Evolutionary conservation across 2,797 vertebrate species (phyloP).

Genomic region (Oreortyx pictus): DNA sequence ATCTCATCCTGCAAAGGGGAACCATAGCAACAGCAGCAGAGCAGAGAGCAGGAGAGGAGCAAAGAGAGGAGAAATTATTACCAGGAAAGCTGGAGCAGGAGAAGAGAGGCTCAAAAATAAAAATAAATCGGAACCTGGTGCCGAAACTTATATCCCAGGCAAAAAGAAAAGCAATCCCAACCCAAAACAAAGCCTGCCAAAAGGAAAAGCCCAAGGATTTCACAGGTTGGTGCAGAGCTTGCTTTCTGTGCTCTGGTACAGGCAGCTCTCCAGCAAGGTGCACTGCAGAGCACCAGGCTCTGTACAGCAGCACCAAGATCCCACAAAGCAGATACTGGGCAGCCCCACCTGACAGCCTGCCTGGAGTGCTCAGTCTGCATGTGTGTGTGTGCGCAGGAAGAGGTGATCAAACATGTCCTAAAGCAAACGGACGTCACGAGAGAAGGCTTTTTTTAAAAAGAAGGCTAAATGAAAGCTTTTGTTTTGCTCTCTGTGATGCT

Average conservation of each 20-base stretch:
- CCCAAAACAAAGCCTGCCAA: constrained; percentile 51
- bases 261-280: neutral
- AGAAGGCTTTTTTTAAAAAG: neutral
- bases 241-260: neutral
- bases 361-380: neutral
- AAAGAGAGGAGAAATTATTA: constrained; percentile 84
- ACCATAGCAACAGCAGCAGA: constrained; percentile 87
- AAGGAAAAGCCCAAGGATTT: neutral
- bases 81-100: constrained; percentile 78
- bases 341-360: neutral
- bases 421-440: neutral
- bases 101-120: constrained; percentile 63
- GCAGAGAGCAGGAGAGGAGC: constrained; percentile 84
- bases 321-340: neutral
- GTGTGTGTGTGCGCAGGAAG: neutral
- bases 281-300: neutral
- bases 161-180: constrained; percentile 37
- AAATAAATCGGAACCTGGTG: constrained; percentile 40
- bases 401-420: neutral
- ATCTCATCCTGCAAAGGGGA: constrained; percentile 96
- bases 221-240: neutral
- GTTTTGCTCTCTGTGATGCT: neutral
- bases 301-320: neutral
- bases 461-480: neutral
- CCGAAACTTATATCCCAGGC: constrained; percentile 1